A percentile compares a stretch with the other conserved stretches of the same genome.
Conservation (phyloP, 2,113 vertebrate genomes). For the Upupa epops region DNA sequence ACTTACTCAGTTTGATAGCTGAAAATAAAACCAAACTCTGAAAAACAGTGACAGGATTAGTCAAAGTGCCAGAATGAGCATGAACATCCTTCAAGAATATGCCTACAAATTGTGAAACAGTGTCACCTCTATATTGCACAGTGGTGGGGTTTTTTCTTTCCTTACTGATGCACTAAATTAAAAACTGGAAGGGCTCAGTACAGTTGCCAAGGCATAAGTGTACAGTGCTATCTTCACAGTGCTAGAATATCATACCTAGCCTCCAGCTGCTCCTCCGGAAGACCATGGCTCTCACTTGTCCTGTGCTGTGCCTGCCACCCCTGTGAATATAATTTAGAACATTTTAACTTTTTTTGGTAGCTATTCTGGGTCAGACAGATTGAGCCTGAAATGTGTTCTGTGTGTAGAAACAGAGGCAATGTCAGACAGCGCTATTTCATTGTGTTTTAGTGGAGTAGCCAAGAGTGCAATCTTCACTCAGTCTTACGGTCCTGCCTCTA, state of each 20-base stretch:
- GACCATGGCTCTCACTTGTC: background rate
- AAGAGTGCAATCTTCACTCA: constrained; percentile 24
- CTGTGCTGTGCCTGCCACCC: background rate
- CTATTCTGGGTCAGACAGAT: constrained; percentile 31
- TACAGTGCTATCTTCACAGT: background rate
- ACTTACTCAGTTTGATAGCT: background rate
- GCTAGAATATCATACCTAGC: background rate
- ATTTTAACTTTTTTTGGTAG: background rate
- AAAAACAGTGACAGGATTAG: background rate
- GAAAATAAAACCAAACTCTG: background rate
- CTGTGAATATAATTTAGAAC: background rate
- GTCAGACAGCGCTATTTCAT: constrained; percentile 22
- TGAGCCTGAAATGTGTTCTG: background rate
- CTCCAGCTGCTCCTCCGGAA: constrained; percentile 18
- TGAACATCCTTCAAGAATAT: background rate
- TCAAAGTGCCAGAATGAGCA: background rate
- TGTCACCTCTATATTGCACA: background rate
- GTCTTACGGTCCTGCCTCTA: background rate
- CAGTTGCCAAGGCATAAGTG: background rate
- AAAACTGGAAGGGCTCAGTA: background rate
- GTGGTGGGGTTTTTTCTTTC: background rate
- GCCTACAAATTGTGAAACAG: background rate
- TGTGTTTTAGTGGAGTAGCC: background rate
- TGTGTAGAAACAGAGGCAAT: constrained; percentile 4
- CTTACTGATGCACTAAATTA: background rate